Base-by-base conservation (phyloP, 2,888 invertebrate species). In the Acanthosepion esculentum region DNA sequence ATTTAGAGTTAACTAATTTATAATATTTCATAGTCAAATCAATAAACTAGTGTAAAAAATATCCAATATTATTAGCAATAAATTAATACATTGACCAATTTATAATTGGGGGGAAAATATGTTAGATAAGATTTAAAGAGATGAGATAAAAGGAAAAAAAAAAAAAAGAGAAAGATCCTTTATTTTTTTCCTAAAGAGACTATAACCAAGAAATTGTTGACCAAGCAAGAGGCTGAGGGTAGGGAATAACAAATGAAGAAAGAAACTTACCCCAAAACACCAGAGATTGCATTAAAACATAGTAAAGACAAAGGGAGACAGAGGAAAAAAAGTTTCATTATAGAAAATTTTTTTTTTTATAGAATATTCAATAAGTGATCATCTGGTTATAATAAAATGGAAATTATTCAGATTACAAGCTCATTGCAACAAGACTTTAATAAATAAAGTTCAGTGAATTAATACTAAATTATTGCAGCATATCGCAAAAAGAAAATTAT, bases 231-330 rank as follows among this genome's bases (percentile, higher is more conserved):
- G 78, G n/a, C 78, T 78, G n/a, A 78, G 33, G 78, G n/a, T n/a
- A 78, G 78, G n/a, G n/a, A 15, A 33, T 78, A 78, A 78, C n/a
- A 78, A 33, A 33, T n/a, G n/a, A 33, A 23, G 59, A 78, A 78
- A 33, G n/a, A 78, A 78, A 78, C 78, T 78, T 78, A 78, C 78
- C 78, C n/a, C 8, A n/a, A 41, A 78, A 78, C n/a, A 78, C 78
- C 78, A 78, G 78, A 78, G 78, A 78, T 78, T 78, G 78, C 78
- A 78, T 78, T 78, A 78, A 78, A 78, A 78, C n/a, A n/a, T n/a
- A n/a, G 78, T 12, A 15, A n/a, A 78, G 78, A 78, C n/a, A 78
- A 78, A 78, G n/a, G 33, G 15, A 78, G 18, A 78, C n/a, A 78
- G n/a, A 78, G n/a, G 18, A 18, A n/a, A 78, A n/a, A n/a, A 23